phyloP scores from a whole-genome alignment of 2,797 vertebrate species.

The Podarcis lilfordi region DNA sequence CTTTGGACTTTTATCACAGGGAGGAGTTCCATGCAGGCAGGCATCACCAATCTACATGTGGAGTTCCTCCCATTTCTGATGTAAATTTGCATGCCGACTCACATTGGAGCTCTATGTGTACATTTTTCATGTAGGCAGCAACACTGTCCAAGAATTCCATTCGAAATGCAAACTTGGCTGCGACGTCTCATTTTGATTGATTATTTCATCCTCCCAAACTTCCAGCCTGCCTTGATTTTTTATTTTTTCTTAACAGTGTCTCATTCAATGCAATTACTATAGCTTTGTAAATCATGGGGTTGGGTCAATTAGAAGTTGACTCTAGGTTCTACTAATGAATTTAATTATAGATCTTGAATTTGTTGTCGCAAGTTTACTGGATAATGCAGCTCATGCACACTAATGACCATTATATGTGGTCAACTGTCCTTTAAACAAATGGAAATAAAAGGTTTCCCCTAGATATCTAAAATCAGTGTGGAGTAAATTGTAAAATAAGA shows the following conservation, averaged over 20 bases:
- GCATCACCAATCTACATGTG: background rate
- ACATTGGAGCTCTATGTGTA: background rate
- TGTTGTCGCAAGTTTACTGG: slow-evolving; percentile 18
- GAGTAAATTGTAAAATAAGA: slow-evolving; percentile 23
- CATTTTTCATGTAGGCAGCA: background rate
- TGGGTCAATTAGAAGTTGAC: slow-evolving; percentile 16
- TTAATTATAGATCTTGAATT: background rate
- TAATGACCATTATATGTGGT: slow-evolving; percentile 12
- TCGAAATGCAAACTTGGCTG: background rate
- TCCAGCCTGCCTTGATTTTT: background rate
- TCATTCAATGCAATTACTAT: slow-evolving; percentile 14
- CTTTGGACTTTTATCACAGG: background rate
- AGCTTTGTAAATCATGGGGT: slow-evolving; percentile 32
- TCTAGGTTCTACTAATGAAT: slow-evolving; percentile 23
- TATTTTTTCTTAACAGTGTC: background rate
- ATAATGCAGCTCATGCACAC: background rate
- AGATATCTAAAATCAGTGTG: slow-evolving; percentile 25
- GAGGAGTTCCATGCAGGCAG: background rate
- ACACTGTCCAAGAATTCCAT: background rate
- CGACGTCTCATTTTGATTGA: background rate
- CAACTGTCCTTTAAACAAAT: slow-evolving; percentile 21
- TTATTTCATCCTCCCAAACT: slow-evolving; percentile 1
- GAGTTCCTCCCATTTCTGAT: background rate
- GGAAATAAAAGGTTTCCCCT: slow-evolving; percentile 20
- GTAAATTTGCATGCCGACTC: background rate